A percentile compares a stretch with the other conserved stretches of the same genome.
Conservation (phyloP, 2,888 invertebrate genomes). For the Encarsia formosa region DNA sequence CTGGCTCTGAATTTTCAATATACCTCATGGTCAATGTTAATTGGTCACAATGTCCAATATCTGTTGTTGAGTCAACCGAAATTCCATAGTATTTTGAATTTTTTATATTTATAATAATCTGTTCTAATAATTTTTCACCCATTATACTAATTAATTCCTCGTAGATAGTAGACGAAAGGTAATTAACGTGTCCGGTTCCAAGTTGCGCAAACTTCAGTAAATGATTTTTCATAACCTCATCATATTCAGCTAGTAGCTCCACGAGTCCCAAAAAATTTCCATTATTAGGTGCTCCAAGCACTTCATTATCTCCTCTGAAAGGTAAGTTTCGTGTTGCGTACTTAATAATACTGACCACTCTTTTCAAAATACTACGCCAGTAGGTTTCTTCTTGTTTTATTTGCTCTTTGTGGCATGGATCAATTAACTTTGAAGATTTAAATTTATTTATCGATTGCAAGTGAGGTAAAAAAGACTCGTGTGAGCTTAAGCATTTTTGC, state of each 20-base stretch:
- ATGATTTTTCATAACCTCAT: slow-evolving; percentile 15
- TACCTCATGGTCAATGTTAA: slow-evolving; percentile 22
- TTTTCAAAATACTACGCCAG: slow-evolving; percentile 33
- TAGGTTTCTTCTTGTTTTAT: slow-evolving; percentile 28
- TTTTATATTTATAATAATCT: not conserved
- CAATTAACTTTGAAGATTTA: too few species aligned
- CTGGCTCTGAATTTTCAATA: slow-evolving; percentile 10
- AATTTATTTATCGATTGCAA: too few species aligned
- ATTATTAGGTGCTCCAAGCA: slow-evolving; percentile 32
- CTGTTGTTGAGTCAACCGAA: not conserved
- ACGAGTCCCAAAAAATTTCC: slow-evolving; percentile 37
- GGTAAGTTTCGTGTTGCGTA: slow-evolving; percentile 32
- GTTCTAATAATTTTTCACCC: not conserved
- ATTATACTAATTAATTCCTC: slow-evolving; percentile 2
- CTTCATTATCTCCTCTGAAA: slow-evolving; percentile 34
- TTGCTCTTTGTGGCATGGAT: slow-evolving; percentile 13
- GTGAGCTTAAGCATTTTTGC: too few species aligned
- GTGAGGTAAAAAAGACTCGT: too few species aligned
- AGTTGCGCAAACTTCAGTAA: slow-evolving; percentile 6
- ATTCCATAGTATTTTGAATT: not conserved
- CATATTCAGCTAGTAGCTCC: slow-evolving; percentile 30
- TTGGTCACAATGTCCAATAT: slow-evolving; percentile 25
- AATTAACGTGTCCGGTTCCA: slow-evolving; percentile 8
- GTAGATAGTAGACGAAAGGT: slow-evolving; percentile 1
- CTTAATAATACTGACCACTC: slow-evolving; percentile 33